These are phyloP conservation scores for Colistium nudipinnis DNA, from an alignment of 2,113 vertebrate genomes.

Conservation along the genomic window DNA sequence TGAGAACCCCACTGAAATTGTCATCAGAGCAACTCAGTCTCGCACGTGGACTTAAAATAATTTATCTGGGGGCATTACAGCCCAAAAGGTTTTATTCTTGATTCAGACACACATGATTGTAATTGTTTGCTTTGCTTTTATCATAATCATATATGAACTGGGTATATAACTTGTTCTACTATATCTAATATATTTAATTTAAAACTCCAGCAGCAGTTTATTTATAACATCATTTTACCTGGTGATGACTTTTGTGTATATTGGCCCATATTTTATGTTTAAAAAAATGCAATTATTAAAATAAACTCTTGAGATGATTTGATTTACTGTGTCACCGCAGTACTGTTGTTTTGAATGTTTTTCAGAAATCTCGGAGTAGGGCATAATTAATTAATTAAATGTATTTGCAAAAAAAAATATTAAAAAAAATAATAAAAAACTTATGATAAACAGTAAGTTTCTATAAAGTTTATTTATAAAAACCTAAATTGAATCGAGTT, in stretches of 20 bases:
- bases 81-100: constrained; percentile 50
- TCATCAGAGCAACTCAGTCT: constrained; percentile 47
- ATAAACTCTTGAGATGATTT: constrained; percentile 66
- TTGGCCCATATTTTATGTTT: constrained; percentile 51
- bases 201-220: constrained; percentile 51
- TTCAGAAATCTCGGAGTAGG: too few relatives aligned
- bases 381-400: too few relatives aligned
- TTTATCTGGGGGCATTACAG: constrained; percentile 25
- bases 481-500: too few relatives aligned
- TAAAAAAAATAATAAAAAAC: too few relatives aligned
- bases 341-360: not conserved
- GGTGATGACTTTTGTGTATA: constrained; percentile 55
- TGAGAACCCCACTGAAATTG: constrained; percentile 13
- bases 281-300: constrained; percentile 50
- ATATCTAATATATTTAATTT: constrained; percentile 78
- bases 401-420: too few relatives aligned
- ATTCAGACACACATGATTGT: constrained; percentile 73
- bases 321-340: constrained; percentile 2
- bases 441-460: too few relatives aligned
- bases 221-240: constrained; percentile 40
- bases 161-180: constrained; percentile 59
- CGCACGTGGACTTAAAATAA: constrained; percentile 63
- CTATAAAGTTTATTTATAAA: too few relatives aligned
- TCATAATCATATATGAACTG: constrained; percentile 56
- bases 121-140: constrained; percentile 70